Base-by-base conservation (phyloP, 30 jellyfish, hydroid and myxozoan genomes). In the Turritopsis dohrnii region DNA sequence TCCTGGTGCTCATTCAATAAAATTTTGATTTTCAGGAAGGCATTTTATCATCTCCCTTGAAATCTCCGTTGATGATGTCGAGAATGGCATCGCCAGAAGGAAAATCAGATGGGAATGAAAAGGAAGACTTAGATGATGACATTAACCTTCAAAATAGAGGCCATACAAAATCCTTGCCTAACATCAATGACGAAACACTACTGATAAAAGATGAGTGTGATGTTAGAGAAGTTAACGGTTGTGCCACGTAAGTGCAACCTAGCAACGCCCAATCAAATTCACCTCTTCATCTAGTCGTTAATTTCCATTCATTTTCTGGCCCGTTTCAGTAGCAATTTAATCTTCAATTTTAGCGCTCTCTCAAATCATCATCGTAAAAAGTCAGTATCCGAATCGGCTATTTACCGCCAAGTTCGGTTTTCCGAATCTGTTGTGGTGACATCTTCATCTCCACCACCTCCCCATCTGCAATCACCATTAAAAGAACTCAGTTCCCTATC, bases 1-100 rank as follows among this genome's bases (percentile, higher is more conserved):
- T 3, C 13, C 60, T 3, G 60, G 60, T n/a, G 13, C 13, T 69
- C 28, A 3, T 22, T 69, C 16, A 5, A 22, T 69, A 5, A 22
- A 69, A 69, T 74, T 74, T n/a, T 21, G 26, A 29, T n/a, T 80
- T 65, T 80, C 52, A 80, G 87, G 87, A 80, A 24, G 87, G 87
- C 8, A 80, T 80, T 26, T 52, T 80, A 52, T 80, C 87, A 53
- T 52, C 87, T 17, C 87, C 87, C 1, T 27, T 65, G 53, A 80
- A 80, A 65, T 71, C 54, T 41, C 83, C 83, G 8, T 69, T 69
- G 22, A 74, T 74, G 65, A n/a, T 74, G 60, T 24, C 65, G 13
- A 26, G 65, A 26, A 74, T 26, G 28, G 53, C 18, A 23, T 74
- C 83, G 23, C 83, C 71, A 26, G 24, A 74, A 29, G 65, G 23